Conservation (phyloP, 2,113 vertebrate genomes). For the Paralichthys olivaceus region DNA sequence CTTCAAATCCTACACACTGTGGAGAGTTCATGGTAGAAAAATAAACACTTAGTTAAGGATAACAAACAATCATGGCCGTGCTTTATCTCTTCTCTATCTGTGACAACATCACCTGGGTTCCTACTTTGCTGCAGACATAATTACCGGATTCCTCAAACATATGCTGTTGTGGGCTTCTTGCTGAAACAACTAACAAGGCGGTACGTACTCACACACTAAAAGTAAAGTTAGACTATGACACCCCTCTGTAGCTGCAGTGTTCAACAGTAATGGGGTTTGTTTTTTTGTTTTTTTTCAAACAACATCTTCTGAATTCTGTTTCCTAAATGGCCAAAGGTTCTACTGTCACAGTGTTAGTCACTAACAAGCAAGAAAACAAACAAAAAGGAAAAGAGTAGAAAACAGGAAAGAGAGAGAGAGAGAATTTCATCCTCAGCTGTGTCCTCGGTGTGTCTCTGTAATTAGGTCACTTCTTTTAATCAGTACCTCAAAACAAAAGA, state of each 20-base stretch:
- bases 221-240: too few relatives aligned
- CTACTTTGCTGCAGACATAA: background rate
- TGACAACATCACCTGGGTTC: background rate
- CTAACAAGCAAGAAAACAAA: slow-evolving; percentile 9
- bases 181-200: too few relatives aligned
- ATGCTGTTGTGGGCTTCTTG: background rate
- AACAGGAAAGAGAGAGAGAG: background rate
- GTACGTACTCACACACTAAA: too few relatives aligned
- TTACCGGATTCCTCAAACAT: background rate
- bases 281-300: too few relatives aligned
- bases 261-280: too few relatives aligned
- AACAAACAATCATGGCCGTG: too few relatives aligned
- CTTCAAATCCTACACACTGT: too few relatives aligned
- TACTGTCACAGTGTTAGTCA: background rate
- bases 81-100: too few relatives aligned
- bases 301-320: background rate
- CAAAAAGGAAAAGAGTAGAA: background rate
- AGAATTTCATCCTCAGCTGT: slow-evolving; percentile 5
- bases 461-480: slow-evolving; percentile 21
- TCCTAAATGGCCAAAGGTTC: background rate
- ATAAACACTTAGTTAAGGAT: too few relatives aligned
- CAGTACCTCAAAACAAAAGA: slow-evolving; percentile 8
- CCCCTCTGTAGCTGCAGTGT: too few relatives aligned
- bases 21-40: too few relatives aligned
- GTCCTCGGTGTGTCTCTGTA: slow-evolving; percentile 12